Conservation (phyloP, 2,888 invertebrate genomes). For the Bombylius discolor region DNA sequence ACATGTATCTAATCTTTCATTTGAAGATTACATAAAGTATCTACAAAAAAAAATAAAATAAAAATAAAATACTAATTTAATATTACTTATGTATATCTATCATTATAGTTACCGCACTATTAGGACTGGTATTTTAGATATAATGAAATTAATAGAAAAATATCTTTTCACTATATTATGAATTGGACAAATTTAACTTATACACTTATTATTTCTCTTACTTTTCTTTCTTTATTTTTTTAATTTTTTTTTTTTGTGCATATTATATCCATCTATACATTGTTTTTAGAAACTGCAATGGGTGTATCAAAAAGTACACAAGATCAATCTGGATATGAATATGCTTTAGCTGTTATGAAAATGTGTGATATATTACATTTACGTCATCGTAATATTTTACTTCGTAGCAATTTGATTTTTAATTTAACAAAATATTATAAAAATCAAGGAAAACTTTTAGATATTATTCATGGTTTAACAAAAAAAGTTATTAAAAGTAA, state of each 20-base stretch:
- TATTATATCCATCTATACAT: no score
- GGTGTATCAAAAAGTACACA: conserved; percentile 74
- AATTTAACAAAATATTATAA: conserved; percentile 62
- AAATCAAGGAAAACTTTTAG: conserved; percentile 58
- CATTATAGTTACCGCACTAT: no score
- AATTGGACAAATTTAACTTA: no score
- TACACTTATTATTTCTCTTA: neutral
- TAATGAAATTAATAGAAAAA: no score
- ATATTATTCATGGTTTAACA: conserved; percentile 66
- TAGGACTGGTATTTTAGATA: no score
- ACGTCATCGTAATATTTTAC: conserved; percentile 67
- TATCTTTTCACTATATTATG: no score
- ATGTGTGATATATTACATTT: conserved; percentile 77
- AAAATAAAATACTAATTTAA: no score
- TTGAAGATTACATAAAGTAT: no score
- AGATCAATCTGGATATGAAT: conserved; percentile 68
- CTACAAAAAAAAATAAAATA: no score
- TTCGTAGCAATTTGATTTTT: conserved; percentile 65
- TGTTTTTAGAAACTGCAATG: conserved; percentile 64
- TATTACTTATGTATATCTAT: no score
- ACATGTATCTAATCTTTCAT: neutral
- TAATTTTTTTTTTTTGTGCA: neutral
- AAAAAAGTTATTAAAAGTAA: conserved; percentile 65
- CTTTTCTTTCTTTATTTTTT: neutral
- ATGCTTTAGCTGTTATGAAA: conserved; percentile 80